Evolutionary conservation across 2,888 invertebrate genomes (phyloP), one percentile per base, ranked within the genome.

Genomic region (Epistrophella euchroma): DNA sequence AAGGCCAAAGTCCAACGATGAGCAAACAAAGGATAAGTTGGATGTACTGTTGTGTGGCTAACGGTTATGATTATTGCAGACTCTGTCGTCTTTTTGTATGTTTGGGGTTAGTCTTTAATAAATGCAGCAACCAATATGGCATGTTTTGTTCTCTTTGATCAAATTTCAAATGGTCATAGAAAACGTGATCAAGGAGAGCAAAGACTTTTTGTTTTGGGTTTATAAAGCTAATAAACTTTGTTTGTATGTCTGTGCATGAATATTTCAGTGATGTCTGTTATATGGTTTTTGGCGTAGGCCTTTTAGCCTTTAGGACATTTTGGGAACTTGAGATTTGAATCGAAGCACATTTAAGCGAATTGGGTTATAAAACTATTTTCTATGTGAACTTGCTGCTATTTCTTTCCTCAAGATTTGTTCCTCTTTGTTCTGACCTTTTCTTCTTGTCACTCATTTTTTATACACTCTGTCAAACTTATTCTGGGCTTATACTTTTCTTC

Each of bases 11-110:
- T 19, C 19, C 22, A 43, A 43, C n/a, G 55, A 47, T 76, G 62
- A 19, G 55, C 43, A 66, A 56, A 72, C 50, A 66, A 82, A 72
- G 77, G 60, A 68, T 73, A 40, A 77, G n/a, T 62, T 47, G 35
- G 9, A 43, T 52, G 45, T 19, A 58, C 22, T 40, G 52, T 19
- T 40, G 25, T 73, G 35, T 37, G 52, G 60, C 43, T 68, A 50
- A 60, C 43, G 37, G 37, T 71, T 52, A 45, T 62, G 58, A 45
- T 45, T 45, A 43, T 75, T 55, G 25, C 40, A 7, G 28, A 19
- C 32, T 17, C 22, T 17, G 4, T 11, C 50, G 6, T 15, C 58
- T 58, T 50, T 71, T 58, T 28, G 32, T 15, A 15, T 22, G 40
- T 70, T 32, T 7, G n/a, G 43, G 43, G 28, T 28, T 4, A 60